Evolutionary conservation across 2,888 invertebrate species (phyloP), one percentile per base, ranked within the genome.

Genomic region (Agrotis segetum): DNA sequence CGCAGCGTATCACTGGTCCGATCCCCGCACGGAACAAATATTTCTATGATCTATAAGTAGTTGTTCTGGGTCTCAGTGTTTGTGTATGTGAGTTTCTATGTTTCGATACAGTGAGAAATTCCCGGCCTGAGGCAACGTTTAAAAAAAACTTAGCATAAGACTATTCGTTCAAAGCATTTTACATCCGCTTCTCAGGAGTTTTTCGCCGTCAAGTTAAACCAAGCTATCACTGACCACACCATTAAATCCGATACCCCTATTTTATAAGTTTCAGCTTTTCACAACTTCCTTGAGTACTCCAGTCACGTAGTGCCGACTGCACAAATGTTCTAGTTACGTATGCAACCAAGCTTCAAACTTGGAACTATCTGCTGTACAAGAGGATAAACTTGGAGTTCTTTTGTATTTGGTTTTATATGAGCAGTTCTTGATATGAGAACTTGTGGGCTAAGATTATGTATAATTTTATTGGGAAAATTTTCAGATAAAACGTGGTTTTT

Each of bases 341-440:
- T 78, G 77, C 77, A 78, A 55, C 66, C 70, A 64, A 60, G 60
- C 81, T 81, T 60, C 71, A 71, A 78, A 81, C 77, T 78, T 61
- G 11, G 9, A 0, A 24, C 53, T 66, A 65, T 65, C 66, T 60
- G 5, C 52, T 62, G 58, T 65, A 71, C 44, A 63, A 60, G 59
- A 80, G 55, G 50, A 70, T 80, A 66, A 81, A 70, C 59, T 75
- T 55, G 1, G 59, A 40, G 46, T 71, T 59, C 40, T 40, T 40
- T 40, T 40, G 40, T 40, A 40, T 9, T 40, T 40, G 40, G 63
- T 75, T 78, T 49, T 63, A 17, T 62, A 24, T 50, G 55, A 14
- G 13, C n/a, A 50, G 44, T 55, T 78, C 74, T 71, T 71, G 61
- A 47, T 70, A 70, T 2, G 7, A n/a, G 3, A 65, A 55, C 47